Base-by-base conservation (phyloP, 35 echinoderm and acorn worm species). In the Ophioderma brevispina region DNA sequence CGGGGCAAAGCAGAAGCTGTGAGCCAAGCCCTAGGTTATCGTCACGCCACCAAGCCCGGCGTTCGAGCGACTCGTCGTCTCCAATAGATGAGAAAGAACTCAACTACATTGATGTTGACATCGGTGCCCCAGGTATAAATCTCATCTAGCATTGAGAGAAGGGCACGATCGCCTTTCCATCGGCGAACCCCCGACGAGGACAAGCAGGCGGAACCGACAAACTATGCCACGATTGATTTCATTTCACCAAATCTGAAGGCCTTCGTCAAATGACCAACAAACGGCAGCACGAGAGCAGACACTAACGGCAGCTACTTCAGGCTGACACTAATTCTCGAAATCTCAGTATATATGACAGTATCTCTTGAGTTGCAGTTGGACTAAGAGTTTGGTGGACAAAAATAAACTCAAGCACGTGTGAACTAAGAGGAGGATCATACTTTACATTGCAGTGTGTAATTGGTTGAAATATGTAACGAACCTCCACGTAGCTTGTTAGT, bases 161-260 rank as follows among this genome's bases (percentile, higher is more conserved):
- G 90, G 23, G 64, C 87, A 11, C 32, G 91, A 11, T 96, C 90
- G 0, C 94, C 94, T 25, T 96, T 93, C 76, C 55, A 55, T 25
- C 41, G 84, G 6, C 78, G 88, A 8, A 35, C 82, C 17, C 35
- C 90, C 0, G 85, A 86, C n/a, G 92, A 97, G 36, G 92, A 98
- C 14, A 94, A 94, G 42, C 84, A 84, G 31, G 80, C 23, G 0
- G 89, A 94, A 59, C 81, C 89, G 0, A 86, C 92, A 28, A 98
- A 94, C 21, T 98, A 98, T 40, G 90, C 96, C 37, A 94, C 96
- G 0, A 98, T 98, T 30, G 96, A 98, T 35, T 94, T 98, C 40
- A 98, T 35, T 94, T 98, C 40, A 98, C 92, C 32, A 98, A 98
- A 78, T 98, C 96, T 15, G 96, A 98, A 82, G 96, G 96, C 41